Evolutionary conservation across 2,797 vertebrate genomes (phyloP).

Genomic region (Phrynocephalus forsythii): DNA sequence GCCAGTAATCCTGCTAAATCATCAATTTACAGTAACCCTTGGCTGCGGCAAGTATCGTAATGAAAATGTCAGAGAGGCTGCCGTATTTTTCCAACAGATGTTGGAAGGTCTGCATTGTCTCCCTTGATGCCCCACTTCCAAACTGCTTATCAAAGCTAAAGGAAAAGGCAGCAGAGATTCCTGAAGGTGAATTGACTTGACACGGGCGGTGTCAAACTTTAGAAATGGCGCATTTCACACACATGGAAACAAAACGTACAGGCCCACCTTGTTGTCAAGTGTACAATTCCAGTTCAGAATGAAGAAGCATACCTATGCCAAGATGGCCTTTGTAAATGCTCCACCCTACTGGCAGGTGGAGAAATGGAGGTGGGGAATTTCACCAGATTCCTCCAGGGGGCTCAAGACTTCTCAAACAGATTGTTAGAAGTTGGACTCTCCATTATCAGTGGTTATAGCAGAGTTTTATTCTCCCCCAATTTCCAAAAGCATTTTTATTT

Average conservation of each 20-base stretch:
- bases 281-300: not conserved
- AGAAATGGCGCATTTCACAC: not conserved
- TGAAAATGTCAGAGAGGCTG: conserved; percentile 53
- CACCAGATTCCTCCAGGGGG: too few relatives aligned
- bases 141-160: conserved; percentile 44
- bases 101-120: conserved; percentile 53
- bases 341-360: too few relatives aligned
- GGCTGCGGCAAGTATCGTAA: conserved; percentile 41
- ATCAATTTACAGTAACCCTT: conserved; percentile 65
- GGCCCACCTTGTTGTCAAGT: not conserved
- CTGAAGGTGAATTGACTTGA: conserved; percentile 20
- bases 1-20: conserved; percentile 62
- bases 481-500: too few relatives aligned
- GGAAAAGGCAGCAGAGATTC: conserved; percentile 2
- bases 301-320: not conserved
- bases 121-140: conserved; percentile 40
- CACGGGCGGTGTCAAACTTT: not conserved
- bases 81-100: conserved; percentile 56
- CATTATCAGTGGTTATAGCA: too few relatives aligned
- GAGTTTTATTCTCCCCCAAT: too few relatives aligned
- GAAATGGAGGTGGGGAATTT: too few relatives aligned
- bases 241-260: not conserved
- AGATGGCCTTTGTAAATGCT: not conserved
- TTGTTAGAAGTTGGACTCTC: too few relatives aligned
- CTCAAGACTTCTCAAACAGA: too few relatives aligned